Conservation (phyloP, 1,140 invertebrate species). For the Sipha flava region DNA sequence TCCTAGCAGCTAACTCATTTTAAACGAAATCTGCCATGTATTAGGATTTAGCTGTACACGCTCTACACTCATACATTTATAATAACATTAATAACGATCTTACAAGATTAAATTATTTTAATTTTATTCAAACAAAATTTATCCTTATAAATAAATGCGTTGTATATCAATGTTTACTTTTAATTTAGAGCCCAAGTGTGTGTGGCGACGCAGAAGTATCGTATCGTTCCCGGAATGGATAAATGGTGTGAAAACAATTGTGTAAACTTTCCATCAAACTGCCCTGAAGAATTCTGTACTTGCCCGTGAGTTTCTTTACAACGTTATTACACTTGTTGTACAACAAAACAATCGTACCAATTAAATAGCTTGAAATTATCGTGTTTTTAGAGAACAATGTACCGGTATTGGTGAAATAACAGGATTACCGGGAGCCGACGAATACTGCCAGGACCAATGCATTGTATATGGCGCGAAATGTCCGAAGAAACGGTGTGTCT, state of each 20-base stretch:
- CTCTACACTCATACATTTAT: too few species aligned
- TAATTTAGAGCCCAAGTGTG: slow-evolving; percentile 64
- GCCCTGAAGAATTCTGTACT: slow-evolving; percentile 60
- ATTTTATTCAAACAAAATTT: background rate
- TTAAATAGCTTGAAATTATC: slow-evolving; percentile 13
- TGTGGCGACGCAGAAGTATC: slow-evolving; percentile 53
- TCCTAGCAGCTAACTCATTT: too few species aligned
- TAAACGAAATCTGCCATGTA: too few species aligned
- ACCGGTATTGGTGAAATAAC: slow-evolving; percentile 66
- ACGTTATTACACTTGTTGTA: background rate
- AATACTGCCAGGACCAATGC: slow-evolving; percentile 75
- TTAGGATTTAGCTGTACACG: too few species aligned
- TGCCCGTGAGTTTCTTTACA: slow-evolving; percentile 65
- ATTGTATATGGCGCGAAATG: slow-evolving; percentile 62
- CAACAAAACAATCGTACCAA: background rate
- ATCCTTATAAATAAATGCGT: background rate
- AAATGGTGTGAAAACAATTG: slow-evolving; percentile 78
- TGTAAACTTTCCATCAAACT: slow-evolving; percentile 73
- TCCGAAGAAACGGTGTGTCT: slow-evolving; percentile 60
- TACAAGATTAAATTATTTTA: background rate
- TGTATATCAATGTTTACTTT: slow-evolving; percentile 2
- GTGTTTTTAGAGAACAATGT: slow-evolving; percentile 58
- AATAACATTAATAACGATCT: too few species aligned
- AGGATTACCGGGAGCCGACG: slow-evolving; percentile 61
- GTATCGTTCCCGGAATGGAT: slow-evolving; percentile 60